Conservation (phyloP, 2,113 vertebrate genomes). For the Edolisoma coerulescens region DNA sequence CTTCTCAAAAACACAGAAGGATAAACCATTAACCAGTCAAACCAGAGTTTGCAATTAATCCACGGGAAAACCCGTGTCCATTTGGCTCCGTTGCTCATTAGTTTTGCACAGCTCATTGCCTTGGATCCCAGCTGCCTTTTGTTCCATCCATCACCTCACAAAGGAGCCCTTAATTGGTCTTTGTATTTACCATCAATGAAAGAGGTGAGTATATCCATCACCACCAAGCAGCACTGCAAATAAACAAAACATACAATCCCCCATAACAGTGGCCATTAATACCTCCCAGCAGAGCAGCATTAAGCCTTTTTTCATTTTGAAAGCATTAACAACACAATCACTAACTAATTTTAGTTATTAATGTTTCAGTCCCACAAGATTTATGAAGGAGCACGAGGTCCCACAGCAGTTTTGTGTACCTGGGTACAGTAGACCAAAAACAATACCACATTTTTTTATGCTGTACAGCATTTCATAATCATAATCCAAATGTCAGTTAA, state of each 20-base stretch:
- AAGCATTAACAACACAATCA: background rate
- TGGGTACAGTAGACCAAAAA: background rate
- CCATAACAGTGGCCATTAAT: background rate
- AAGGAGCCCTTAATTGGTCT: slow-evolving; percentile 43
- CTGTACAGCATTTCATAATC: background rate
- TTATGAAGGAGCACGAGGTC: background rate
- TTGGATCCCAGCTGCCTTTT: background rate
- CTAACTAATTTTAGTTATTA: background rate
- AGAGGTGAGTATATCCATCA: slow-evolving; percentile 38
- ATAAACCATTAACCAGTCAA: background rate
- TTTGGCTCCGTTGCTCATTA: background rate
- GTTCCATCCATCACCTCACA: slow-evolving; percentile 12
- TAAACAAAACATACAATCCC: background rate
- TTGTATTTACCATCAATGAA: background rate
- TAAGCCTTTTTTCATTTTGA: slow-evolving; percentile 4
- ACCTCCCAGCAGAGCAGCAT: background rate
- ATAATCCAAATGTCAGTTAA: background rate
- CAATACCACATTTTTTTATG: background rate
- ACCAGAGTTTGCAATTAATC: background rate
- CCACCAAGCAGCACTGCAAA: background rate
- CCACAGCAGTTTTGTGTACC: background rate
- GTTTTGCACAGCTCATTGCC: background rate
- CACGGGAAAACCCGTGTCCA: background rate
- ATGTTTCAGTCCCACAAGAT: background rate
- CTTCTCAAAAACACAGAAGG: background rate